Base-by-base conservation (phyloP, 2,888 invertebrate genomes). In the Scrobipalpa costella region DNA sequence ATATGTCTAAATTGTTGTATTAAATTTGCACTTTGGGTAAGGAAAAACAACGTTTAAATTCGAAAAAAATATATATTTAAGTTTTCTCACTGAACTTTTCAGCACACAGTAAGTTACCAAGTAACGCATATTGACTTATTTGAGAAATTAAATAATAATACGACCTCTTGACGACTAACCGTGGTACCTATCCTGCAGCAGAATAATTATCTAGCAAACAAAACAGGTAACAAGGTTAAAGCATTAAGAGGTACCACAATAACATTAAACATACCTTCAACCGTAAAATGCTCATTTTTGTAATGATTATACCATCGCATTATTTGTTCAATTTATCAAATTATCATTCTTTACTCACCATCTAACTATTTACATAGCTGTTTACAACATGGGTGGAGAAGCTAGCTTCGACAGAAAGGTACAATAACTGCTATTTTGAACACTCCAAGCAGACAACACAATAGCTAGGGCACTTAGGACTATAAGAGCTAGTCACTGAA, bases 21-120 rank as follows among this genome's bases (percentile, higher is more conserved):
- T 1, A 15, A 44, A n/a, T 15, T 44, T 5, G n/a, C n/a, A 44
- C n/a, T 13, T 5, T 5, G 34, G 21, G 7, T 47, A 44, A 44
- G 27, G 27, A 34, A 33, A 34, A 60, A 15, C 13, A 49, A 49
- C 33, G 17, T 7, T 57, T 62, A 70, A 78, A 76, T 76, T 80
- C 67, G 76, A 81, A 84, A 85, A 85, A 84, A 83, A 85, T 81
- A 85, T 85, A 84, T 86, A 81, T 83, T 83, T 81, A 75, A 79
- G 77, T 77, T 81, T 76, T 77, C 72, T 77, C 79, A 83, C 78
- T 84, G 82, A 85, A 80, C 74, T 79, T 73, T 77, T 78, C 77
- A 80, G 79, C 80, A 83, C 76, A 77, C 75, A 77, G 76, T 69
- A 79, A 78, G 80, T 80, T 83, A 83, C 79, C 73, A 79, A 76